A percentile compares a stretch with the other conserved stretches of the same genome.
phyloP scores from a whole-genome alignment of 2,888 invertebrate species.

The Philaethria dido region DNA sequence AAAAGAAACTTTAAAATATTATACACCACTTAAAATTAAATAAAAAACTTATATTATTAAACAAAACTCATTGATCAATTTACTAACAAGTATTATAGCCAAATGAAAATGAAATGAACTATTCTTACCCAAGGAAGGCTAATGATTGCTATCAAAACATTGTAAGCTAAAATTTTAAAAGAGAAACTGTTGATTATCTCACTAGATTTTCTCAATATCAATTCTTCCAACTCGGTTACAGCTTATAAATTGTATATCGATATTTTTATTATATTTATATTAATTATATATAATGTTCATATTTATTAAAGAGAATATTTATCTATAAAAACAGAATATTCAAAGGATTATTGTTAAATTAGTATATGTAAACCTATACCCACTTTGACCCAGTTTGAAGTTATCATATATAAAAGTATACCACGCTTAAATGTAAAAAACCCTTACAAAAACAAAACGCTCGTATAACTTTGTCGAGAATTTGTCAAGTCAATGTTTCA shows the following conservation, averaged over 20 bases:
- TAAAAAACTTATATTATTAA: too few species aligned
- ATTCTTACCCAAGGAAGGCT: background rate
- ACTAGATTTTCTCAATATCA: background rate
- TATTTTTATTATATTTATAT: background rate
- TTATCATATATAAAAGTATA: background rate
- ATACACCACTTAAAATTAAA: too few species aligned
- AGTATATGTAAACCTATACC: too few species aligned
- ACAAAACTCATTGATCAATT: too few species aligned
- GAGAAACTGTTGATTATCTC: background rate
- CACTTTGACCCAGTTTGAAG: too few species aligned
- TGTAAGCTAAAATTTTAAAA: background rate
- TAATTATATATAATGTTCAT: background rate
- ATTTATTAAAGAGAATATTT: too few species aligned
- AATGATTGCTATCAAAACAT: background rate
- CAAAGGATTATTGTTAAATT: too few species aligned
- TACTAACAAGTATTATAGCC: too few species aligned
- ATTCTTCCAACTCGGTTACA: background rate
- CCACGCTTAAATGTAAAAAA: background rate
- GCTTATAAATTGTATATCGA: background rate
- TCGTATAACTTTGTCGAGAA: constrained; percentile 16
- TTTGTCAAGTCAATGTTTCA: constrained; percentile 25
- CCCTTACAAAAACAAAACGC: constrained; percentile 9
- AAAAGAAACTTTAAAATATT: too few species aligned
- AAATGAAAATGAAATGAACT: background rate
- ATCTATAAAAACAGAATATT: too few species aligned